These are phyloP conservation scores for Cryptophagus acutangulus DNA, from an alignment of 2,888 invertebrate species.

Conservation along the genomic window DNA sequence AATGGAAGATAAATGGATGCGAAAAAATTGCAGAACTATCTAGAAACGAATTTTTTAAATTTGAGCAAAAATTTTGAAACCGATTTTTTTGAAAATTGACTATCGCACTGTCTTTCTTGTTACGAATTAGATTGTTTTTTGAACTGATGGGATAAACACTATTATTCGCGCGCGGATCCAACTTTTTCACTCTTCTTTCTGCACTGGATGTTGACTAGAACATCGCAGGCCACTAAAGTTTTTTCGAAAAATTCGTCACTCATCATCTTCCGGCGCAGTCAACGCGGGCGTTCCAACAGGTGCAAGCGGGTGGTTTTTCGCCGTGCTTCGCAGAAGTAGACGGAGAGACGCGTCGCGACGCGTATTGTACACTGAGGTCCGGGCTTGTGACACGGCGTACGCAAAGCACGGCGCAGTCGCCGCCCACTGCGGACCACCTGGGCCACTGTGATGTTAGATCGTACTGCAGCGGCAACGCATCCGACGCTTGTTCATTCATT, in stretches of 20 bases:
- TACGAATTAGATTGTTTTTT: not conserved
- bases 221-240: conserved; percentile 19
- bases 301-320: conserved; percentile 22
- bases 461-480: conserved; percentile 40
- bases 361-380: conserved; percentile 35
- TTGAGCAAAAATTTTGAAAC: conserved; percentile 39
- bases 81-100: conserved; percentile 24
- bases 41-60: conserved; percentile 32
- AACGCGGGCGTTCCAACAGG: conserved; percentile 32
- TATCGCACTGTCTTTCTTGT: conserved; percentile 20
- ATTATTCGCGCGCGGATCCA: conserved; percentile 19
- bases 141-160: conserved; percentile 22
- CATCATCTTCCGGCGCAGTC: conserved; percentile 17
- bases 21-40: conserved; percentile 26
- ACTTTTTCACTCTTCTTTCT: conserved; percentile 17
- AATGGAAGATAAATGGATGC: conserved; percentile 35
- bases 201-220: conserved; percentile 19
- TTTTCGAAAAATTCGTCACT: conserved; percentile 15
- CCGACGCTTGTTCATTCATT: conserved; percentile 31
- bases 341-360: conserved; percentile 19
- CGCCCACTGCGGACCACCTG: conserved; percentile 45
- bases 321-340: conserved; percentile 14
- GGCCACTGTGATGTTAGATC: conserved; percentile 34
- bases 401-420: conserved; percentile 36
- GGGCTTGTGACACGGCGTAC: conserved; percentile 25